Percentiles rank a stretch among this genome's conserved stretches.
Conservation (phyloP, 2,888 invertebrate species). For the Drosophila suboccidentalis region DNA sequence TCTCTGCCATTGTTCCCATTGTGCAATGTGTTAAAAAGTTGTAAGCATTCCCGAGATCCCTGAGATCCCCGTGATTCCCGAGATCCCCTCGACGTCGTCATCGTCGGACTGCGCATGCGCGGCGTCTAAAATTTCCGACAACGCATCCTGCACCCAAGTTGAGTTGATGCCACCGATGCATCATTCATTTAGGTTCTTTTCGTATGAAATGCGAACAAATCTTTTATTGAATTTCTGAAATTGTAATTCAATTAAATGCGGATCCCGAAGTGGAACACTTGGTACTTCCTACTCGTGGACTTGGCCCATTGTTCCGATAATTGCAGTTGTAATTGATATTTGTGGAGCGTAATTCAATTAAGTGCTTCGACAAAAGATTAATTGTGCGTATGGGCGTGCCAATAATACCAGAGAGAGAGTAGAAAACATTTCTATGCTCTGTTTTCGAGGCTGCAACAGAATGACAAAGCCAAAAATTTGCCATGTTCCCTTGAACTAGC, state of each 20-base stretch:
- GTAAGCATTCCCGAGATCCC: conserved; percentile 60
- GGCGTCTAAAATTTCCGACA: conserved; percentile 63
- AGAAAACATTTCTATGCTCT: background rate
- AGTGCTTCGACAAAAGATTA: conserved; percentile 72
- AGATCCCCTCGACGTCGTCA: conserved; percentile 1
- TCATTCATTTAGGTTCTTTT: conserved; percentile 22
- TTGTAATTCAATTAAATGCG: conserved; percentile 77
- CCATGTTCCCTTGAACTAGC: conserved; percentile 23
- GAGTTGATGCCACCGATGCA: conserved; percentile 1
- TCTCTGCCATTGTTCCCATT: conserved; percentile 61
- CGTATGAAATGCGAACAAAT: conserved; percentile 32
- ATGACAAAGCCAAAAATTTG: conserved; percentile 65
- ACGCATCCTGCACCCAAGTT: conserved; percentile 69
- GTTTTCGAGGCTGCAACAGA: conserved; percentile 60
- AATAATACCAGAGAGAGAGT: conserved; percentile 2
- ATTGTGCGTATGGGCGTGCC: conserved; percentile 60
- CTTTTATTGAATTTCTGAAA: conserved; percentile 60
- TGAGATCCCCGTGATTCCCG: conserved; percentile 2
- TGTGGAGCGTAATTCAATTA: conserved; percentile 69
- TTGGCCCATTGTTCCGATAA: conserved; percentile 58
- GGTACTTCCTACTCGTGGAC: conserved; percentile 43
- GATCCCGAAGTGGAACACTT: conserved; percentile 52
- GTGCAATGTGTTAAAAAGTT: conserved; percentile 79
- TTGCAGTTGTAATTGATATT: conserved; percentile 79
- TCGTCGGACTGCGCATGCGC: conserved; percentile 48